Evolutionary conservation across 2,797 vertebrate genomes (phyloP), one percentile per base, ranked within the genome.

Genomic region (Ateles fusciceps): DNA sequence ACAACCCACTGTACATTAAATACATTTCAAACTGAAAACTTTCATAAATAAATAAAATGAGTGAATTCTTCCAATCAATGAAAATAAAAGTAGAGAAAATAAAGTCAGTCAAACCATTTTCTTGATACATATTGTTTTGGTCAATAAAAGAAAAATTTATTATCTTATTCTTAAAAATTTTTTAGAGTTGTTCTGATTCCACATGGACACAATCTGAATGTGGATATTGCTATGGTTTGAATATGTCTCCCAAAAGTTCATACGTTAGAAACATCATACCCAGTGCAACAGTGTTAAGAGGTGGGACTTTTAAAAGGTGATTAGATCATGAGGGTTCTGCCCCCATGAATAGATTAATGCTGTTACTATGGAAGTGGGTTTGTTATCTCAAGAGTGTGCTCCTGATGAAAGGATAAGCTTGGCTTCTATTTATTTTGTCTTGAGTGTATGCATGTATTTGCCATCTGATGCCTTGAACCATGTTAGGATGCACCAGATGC

Each of bases 1-100:
- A 61, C 22, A 84, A n/a, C 14, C 7, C 48, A 74, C 26, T 46
- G 28, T 24, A 85, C 26, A 75, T 1, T 76, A 52, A 86, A 95
- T 21, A 59, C 57, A 46, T 88, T 64, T 74, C 48, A 59, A 95
- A 90, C 30, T 83, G 24, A 42, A 96, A 94, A 90, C 15, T n/a
- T 89, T 94, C 10, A 7, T 80, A 83, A 15, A 42, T 86, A 89
- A 81, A 10, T 83, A 26, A 96, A 92, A 64, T 87, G 42, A 93
- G n/a, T 55, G 22, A 91, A 79, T 88, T 71, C 28, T 90, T 95
- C 50, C 6, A 75, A 91, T 52, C 84, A 30, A 64, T 28, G 80
- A 83, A 97, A 96, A 85, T n/a, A 75, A 89, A 97, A 85, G 61
- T 26, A 72, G 39, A 85, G 13, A 86, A 91, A 92, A 96, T 5